phyloP scores from a whole-genome alignment of 2,888 invertebrate genomes.

The Meloe dianella region DNA sequence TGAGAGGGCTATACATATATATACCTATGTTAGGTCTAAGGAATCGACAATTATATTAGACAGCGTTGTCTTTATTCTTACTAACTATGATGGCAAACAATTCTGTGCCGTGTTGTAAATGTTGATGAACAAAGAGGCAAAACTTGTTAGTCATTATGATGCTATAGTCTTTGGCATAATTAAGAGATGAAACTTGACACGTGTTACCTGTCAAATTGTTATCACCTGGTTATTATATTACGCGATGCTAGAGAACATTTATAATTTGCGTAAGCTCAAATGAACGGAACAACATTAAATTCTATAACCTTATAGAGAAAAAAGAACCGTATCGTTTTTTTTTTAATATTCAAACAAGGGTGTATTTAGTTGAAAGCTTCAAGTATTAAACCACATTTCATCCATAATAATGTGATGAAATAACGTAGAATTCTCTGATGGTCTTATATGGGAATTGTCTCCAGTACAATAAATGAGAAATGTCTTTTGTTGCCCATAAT shows the following conservation, averaged over 20 bases:
- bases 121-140: conserved; percentile 34
- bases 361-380: background rate
- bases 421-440: background rate
- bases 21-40: background rate
- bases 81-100: conserved; percentile 5
- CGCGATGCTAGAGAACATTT: conserved; percentile 18
- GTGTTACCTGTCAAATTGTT: conserved; percentile 40
- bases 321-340: no score
- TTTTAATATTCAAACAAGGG: background rate
- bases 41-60: background rate
- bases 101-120: conserved; percentile 10
- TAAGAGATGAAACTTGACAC: conserved; percentile 40
- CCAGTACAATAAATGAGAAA: conserved; percentile 8
- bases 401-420: background rate
- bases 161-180: conserved; percentile 35
- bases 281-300: background rate
- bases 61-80: no score
- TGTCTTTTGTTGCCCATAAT: conserved; percentile 11
- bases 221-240: conserved; percentile 37
- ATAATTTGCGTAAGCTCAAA: conserved; percentile 18
- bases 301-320: no score
- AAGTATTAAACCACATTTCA: background rate
- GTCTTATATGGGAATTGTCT: conserved; percentile 11
- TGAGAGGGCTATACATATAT: conserved; percentile 3
- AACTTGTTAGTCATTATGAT: conserved; percentile 35